Evolutionary conservation across 2,113 vertebrate genomes (phyloP).

Genomic region (Numida meleagris): DNA sequence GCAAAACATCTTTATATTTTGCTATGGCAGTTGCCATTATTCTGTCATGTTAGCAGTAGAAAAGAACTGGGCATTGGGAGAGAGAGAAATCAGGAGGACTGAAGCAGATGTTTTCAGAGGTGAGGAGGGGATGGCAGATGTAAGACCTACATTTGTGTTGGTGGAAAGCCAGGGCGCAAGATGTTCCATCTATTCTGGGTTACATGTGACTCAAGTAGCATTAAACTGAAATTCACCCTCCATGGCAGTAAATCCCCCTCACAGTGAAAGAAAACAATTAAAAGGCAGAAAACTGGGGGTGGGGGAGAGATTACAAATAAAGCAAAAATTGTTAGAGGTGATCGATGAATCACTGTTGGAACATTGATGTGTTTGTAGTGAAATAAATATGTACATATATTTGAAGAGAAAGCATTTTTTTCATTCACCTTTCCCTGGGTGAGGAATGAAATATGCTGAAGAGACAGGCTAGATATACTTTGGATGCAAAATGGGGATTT

Average conservation of each 20-base stretch:
- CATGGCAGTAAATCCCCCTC: background rate
- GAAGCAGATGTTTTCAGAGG: background rate
- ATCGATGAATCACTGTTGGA: background rate
- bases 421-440: background rate
- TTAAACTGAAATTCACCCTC: background rate
- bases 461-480: background rate
- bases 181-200: conserved; percentile 4
- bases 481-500: fast-evolving
- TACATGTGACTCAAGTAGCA: background rate
- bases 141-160: background rate
- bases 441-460: fast-evolving
- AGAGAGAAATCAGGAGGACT: background rate
- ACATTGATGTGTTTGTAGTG: background rate
- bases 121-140: conserved; percentile 7
- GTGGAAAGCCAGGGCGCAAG: conserved; percentile 8
- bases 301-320: fast-evolving
- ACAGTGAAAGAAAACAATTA: background rate
- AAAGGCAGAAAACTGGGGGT: background rate
- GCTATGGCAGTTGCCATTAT: background rate
- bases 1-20: background rate
- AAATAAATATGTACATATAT: background rate
- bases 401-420: background rate
- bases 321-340: background rate
- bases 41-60: background rate
- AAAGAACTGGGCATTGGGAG: background rate